Evolutionary conservation across 1,140 invertebrate genomes (phyloP).

Genomic region (Phenacoccus solenopsis): DNA sequence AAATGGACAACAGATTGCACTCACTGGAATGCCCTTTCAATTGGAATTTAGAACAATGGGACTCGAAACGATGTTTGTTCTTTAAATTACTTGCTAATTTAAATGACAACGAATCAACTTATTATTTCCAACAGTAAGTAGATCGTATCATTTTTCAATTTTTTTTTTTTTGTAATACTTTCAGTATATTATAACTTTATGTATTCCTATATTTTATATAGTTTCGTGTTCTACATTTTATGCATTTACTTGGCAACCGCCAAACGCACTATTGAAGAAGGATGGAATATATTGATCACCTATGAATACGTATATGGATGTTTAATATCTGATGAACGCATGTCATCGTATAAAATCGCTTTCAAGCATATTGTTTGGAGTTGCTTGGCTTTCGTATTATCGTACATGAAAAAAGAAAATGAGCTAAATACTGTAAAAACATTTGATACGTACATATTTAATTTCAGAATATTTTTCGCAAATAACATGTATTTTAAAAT

Average conservation of each 20-base stretch:
- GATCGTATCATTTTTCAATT: no score
- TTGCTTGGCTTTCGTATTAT: not conserved
- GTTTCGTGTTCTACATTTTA: not conserved
- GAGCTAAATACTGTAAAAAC: not conserved
- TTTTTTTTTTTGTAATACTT: no score
- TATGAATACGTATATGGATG: not conserved
- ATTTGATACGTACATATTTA: no score
- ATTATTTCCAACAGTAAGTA: not conserved
- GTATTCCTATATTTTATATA: no score
- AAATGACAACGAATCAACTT: not conserved
- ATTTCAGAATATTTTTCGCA: no score
- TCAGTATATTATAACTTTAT: no score
- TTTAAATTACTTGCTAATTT: not conserved
- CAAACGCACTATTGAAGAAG: not conserved
- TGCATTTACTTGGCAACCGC: not conserved
- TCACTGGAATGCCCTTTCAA: not conserved
- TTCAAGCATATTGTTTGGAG: not conserved
- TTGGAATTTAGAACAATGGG: constrained; percentile 1
- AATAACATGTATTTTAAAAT: not conserved
- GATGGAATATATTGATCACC: not conserved
- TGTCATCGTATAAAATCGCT: not conserved
- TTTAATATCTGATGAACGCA: not conserved
- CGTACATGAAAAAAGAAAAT: not conserved
- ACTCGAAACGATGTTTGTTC: not conserved
- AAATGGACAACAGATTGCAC: not conserved